These are phyloP conservation scores for Zonitis immaculata DNA, from an alignment of 2,888 invertebrate genomes.

Conservation along the genomic window DNA sequence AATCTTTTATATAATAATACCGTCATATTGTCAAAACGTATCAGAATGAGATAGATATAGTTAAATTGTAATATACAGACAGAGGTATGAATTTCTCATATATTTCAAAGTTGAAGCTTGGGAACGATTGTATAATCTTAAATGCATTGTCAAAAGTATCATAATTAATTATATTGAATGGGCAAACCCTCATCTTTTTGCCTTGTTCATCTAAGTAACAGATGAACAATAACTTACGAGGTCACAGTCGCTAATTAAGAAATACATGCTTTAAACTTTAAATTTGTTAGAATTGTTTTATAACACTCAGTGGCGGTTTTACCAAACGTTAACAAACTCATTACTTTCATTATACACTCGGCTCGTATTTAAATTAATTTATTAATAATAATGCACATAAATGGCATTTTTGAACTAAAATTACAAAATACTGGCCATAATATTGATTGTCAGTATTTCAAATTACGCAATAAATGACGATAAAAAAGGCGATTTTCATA, in stretches of 20 bases:
- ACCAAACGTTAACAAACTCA: conserved; percentile 25
- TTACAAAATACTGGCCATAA: conserved; percentile 10
- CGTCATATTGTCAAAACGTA: neutral
- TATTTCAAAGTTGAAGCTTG: conserved; percentile 24
- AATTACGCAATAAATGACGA: neutral
- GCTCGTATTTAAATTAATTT: conserved; percentile 13
- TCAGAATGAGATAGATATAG: conserved; percentile 10
- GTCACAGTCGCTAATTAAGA: conserved; percentile 49
- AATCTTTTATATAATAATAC: conserved; percentile 1
- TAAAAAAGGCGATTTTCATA: too few species aligned
- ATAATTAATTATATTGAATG: conserved; percentile 42
- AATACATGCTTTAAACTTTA: conserved; percentile 44
- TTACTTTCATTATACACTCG: conserved; percentile 27
- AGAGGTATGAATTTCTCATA: conserved; percentile 15
- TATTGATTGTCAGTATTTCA: neutral
- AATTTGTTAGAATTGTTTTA: conserved; percentile 36
- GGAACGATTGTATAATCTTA: conserved; percentile 31
- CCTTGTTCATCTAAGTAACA: conserved; percentile 38
- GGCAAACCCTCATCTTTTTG: conserved; percentile 37
- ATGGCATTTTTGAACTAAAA: neutral
- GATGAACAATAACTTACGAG: conserved; percentile 47
- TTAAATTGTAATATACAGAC: conserved; percentile 7
- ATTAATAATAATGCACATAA: conserved; percentile 4
- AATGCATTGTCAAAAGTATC: conserved; percentile 46
- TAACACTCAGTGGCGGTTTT: conserved; percentile 34